Percentiles rank a stretch among this genome's conserved stretches.
phyloP scores from a whole-genome alignment of 1,140 invertebrate genomes.

The Callitettix versicolor region DNA sequence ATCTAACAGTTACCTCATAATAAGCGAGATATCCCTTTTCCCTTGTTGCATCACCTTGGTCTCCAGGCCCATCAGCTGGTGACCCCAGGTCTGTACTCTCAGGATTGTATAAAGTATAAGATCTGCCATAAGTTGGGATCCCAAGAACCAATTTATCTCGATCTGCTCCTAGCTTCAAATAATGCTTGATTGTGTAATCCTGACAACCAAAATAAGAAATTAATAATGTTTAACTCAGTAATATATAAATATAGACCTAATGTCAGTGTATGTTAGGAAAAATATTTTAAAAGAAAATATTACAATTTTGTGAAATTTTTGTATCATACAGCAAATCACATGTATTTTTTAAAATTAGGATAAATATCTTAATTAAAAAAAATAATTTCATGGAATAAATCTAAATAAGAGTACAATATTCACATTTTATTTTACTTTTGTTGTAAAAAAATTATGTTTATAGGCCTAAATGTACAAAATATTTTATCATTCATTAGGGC shows the following conservation, averaged over 20 bases:
- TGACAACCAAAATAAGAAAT: constrained; percentile 35
- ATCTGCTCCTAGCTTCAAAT: constrained; percentile 71
- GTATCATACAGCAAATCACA: no score
- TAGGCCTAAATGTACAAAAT: background rate
- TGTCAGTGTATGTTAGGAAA: no score
- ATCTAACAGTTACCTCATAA: constrained; percentile 58
- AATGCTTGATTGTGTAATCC: constrained; percentile 86
- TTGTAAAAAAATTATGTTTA: background rate
- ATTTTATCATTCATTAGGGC: no score
- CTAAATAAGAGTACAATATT: background rate
- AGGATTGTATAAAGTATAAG: constrained; percentile 75
- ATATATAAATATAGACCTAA: no score
- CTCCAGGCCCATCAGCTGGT: constrained; percentile 78
- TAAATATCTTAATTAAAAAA: no score
- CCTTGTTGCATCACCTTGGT: constrained; percentile 77
- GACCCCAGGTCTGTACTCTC: constrained; percentile 67
- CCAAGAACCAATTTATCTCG: constrained; percentile 79
- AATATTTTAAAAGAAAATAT: no score
- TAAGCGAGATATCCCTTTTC: constrained; percentile 89
- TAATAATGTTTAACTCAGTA: background rate
- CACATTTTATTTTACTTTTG: background rate
- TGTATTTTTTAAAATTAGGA: no score
- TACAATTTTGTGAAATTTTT: no score
- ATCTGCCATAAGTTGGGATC: constrained; percentile 88
- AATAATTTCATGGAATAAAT: no score